Conservation (phyloP, 2,113 vertebrate genomes). For the Rhinogobius similis region DNA sequence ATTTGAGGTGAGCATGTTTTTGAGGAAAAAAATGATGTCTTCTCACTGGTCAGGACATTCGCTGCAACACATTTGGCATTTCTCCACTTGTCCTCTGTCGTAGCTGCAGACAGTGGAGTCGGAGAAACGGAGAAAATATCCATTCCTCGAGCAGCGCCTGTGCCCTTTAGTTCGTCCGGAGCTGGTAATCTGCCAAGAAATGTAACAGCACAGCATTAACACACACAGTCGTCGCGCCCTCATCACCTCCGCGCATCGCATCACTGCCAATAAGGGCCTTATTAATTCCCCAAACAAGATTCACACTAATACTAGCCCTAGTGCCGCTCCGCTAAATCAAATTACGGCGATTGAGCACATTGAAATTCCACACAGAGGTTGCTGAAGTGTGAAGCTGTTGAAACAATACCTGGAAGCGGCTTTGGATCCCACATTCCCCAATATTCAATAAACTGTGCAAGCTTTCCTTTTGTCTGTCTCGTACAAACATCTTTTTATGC, state of each 20-base stretch:
- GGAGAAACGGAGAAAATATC: constrained; percentile 43
- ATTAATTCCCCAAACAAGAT: constrained; percentile 47
- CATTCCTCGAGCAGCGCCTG: constrained; percentile 61
- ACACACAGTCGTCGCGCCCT: constrained; percentile 36
- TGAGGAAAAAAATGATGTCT: constrained; percentile 28
- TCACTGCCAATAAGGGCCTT: constrained; percentile 33
- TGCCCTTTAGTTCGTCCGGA: constrained; percentile 81
- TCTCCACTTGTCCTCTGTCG: constrained; percentile 54
- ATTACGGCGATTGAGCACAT: constrained; percentile 21
- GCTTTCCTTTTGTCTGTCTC: neutral
- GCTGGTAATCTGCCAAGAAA: constrained; percentile 83
- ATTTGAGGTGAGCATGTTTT: constrained; percentile 7
- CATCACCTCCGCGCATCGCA: constrained; percentile 40
- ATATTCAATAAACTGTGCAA: neutral
- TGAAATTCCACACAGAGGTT: constrained; percentile 1
- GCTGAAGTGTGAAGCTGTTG: neutral
- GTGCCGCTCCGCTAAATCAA: constrained; percentile 22
- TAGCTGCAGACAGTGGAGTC: constrained; percentile 20
- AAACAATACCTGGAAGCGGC: constrained; percentile 2
- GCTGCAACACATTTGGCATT: constrained; percentile 7
- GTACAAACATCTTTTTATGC: neutral
- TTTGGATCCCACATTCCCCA: neutral
- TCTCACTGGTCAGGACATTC: constrained; percentile 9
- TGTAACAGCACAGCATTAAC: constrained; percentile 63
- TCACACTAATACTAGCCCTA: constrained; percentile 16